phyloP scores from a whole-genome alignment of 2,888 invertebrate genomes.

The Chymomyza procnemis region DNA sequence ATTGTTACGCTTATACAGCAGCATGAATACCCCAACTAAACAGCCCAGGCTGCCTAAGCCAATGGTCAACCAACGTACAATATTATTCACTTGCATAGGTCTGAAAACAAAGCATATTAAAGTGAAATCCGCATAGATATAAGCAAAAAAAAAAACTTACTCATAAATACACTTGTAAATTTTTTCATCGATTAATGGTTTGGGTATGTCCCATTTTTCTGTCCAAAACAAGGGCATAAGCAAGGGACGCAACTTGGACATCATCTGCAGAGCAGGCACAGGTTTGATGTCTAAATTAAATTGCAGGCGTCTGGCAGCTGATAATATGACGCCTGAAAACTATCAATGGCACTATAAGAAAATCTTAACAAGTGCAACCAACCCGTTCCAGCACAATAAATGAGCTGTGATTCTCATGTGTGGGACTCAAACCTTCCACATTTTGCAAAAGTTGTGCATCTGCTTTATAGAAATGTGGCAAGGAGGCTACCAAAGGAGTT shows the following conservation, averaged over 20 bases:
- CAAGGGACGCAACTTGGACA: conserved; percentile 82
- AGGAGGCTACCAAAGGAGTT: conserved; percentile 85
- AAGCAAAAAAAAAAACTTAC: conserved; percentile 31
- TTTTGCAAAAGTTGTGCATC: conserved; percentile 79
- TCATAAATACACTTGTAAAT: conserved; percentile 55
- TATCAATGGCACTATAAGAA: conserved; percentile 7
- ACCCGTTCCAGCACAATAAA: conserved; percentile 88
- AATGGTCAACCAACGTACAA: conserved; percentile 51
- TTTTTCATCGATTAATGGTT: conserved; percentile 43
- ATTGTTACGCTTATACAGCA: conserved; percentile 29
- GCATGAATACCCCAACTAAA: conserved; percentile 32
- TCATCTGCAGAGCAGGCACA: conserved; percentile 82
- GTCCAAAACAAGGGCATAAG: conserved; percentile 88
- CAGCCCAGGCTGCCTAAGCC: conserved; percentile 46
- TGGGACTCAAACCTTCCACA: conserved; percentile 82
- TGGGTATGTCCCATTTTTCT: conserved; percentile 82
- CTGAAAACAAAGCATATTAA: conserved; percentile 19
- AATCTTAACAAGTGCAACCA: conserved; percentile 27
- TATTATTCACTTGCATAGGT: conserved; percentile 47
- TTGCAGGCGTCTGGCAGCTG: conserved; percentile 85
- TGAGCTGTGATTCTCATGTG: conserved; percentile 85
- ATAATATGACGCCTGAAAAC: conserved; percentile 83
- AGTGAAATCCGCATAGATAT: background rate
- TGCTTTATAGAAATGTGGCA: conserved; percentile 88
- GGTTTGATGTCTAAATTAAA: conserved; percentile 83